phyloP scores from a whole-genome alignment of 2,888 invertebrate species.

The Clivina fossor region DNA sequence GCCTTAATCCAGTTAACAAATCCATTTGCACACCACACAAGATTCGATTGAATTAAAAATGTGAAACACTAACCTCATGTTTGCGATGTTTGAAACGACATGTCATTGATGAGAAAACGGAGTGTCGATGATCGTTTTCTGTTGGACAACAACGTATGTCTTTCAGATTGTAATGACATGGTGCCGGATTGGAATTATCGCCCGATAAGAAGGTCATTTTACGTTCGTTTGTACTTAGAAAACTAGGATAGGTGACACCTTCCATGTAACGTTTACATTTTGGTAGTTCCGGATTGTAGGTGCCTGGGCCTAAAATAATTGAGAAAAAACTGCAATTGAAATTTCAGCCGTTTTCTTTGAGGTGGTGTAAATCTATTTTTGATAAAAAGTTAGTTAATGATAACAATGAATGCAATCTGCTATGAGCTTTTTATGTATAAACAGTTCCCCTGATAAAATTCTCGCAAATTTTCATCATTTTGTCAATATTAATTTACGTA shows the following conservation, averaged over 20 bases:
- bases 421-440: too few species aligned
- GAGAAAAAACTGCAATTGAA: constrained; percentile 3
- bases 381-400: too few species aligned
- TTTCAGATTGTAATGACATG: constrained; percentile 40
- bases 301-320: constrained; percentile 41
- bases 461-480: too few species aligned
- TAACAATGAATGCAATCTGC: too few species aligned
- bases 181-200: constrained; percentile 41
- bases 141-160: constrained; percentile 10
- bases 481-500: too few species aligned
- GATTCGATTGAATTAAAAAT: constrained; percentile 20
- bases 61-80: constrained; percentile 32
- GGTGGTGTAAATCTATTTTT: too few species aligned
- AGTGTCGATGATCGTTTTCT: constrained; percentile 1
- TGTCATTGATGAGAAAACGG: constrained; percentile 15
- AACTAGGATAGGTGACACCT: not conserved
- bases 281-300: constrained; percentile 27
- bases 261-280: not conserved
- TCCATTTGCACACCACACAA: not conserved
- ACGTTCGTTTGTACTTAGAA: constrained; percentile 8
- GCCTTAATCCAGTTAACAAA: constrained; percentile 22
- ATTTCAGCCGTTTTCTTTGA: too few species aligned
- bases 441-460: too few species aligned
- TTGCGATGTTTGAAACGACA: constrained; percentile 26
- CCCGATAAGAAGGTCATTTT: constrained; percentile 36